Conservation (phyloP, 2,888 invertebrate species). For the Acholoe squamosa region DNA sequence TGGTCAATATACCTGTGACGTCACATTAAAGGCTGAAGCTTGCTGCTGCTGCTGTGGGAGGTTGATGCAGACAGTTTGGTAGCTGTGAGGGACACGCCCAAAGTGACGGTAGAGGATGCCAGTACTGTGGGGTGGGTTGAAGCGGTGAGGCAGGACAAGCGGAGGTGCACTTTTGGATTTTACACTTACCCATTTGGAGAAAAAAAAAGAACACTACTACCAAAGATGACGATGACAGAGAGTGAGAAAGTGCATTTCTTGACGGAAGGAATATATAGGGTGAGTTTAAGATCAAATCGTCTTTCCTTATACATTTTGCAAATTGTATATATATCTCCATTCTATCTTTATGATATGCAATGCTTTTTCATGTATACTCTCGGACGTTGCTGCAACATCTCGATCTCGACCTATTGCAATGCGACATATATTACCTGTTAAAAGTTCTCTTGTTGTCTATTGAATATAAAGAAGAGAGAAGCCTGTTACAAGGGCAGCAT, state of each 20-base stretch:
- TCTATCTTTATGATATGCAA: too few species aligned
- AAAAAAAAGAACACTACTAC: background rate
- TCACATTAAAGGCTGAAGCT: background rate
- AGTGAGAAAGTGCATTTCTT: slow-evolving; percentile 67
- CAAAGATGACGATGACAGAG: slow-evolving; percentile 64
- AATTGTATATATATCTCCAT: too few species aligned
- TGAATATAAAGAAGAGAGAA: too few species aligned
- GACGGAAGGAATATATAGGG: slow-evolving; percentile 68
- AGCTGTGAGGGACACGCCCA: slow-evolving; percentile 5
- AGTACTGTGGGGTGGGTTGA: background rate
- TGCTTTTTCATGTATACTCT: too few species aligned
- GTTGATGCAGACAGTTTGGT: background rate
- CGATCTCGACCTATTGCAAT: too few species aligned
- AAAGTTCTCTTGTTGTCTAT: too few species aligned
- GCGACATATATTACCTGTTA: too few species aligned
- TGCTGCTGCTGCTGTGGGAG: background rate
- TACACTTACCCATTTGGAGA: background rate
- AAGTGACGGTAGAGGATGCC: background rate
- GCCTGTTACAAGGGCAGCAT: too few species aligned
- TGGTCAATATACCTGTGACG: background rate
- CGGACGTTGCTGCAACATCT: too few species aligned
- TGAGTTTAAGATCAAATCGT: slow-evolving; percentile 54
- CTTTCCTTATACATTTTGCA: too few species aligned
- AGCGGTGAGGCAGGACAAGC: background rate
- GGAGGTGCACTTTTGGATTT: background rate